phyloP scores from a whole-genome alignment of 2,797 vertebrate species.

The Lindbergichthys nudifrons region DNA sequence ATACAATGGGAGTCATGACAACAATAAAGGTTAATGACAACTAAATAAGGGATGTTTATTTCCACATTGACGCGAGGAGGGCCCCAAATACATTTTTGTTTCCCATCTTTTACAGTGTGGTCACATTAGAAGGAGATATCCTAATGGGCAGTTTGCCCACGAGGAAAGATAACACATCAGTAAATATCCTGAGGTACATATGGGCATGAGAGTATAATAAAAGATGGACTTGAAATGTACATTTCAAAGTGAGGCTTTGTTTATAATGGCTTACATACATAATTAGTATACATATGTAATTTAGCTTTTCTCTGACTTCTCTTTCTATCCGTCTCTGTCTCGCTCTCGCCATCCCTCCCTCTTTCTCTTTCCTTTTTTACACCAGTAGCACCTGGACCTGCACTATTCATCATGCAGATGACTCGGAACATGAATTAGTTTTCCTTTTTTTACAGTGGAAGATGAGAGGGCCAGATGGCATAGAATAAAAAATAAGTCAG shows the following conservation, averaged over 20 bases:
- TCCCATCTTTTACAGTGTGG: not conserved
- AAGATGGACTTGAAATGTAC: conserved; percentile 10
- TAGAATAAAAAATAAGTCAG: conserved; percentile 77
- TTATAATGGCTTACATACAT: conserved; percentile 74
- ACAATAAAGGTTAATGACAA: too few relatives aligned
- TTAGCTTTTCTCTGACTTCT: conserved; percentile 66
- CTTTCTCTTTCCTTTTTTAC: conserved; percentile 81
- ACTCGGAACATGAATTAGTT: conserved; percentile 90
- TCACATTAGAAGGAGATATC: conserved; percentile 5
- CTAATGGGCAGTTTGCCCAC: not conserved
- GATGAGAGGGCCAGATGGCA: conserved; percentile 89
- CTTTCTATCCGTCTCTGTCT: conserved; percentile 69
- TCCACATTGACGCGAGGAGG: too few relatives aligned
- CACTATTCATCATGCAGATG: conserved; percentile 97
- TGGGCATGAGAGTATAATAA: not conserved
- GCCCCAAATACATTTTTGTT: not conserved
- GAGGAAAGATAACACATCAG: conserved; percentile 13
- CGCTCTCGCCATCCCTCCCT: conserved; percentile 56
- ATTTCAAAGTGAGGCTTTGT: conserved; percentile 71
- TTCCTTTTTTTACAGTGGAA: conserved; percentile 84
- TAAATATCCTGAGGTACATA: conserved; percentile 6
- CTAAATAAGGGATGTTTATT: too few relatives aligned
- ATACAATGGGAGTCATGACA: too few relatives aligned
- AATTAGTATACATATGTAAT: conserved; percentile 81
- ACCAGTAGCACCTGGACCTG: conserved; percentile 93